Evolutionary conservation across 1,140 invertebrate genomes (phyloP), one percentile per base, ranked within the genome.

Genomic region (Zaprionus tsacasi): DNA sequence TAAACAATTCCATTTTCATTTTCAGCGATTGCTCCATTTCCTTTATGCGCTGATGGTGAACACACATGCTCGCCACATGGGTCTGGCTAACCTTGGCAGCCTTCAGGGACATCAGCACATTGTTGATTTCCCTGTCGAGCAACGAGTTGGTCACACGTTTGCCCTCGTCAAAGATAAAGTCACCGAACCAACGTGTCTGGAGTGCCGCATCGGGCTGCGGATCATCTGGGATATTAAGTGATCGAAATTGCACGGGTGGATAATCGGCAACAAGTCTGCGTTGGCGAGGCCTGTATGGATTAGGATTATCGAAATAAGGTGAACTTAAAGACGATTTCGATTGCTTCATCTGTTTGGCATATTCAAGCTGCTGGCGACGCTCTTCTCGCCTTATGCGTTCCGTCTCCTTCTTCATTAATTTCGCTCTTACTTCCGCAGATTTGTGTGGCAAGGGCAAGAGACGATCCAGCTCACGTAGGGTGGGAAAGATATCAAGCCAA

Each of bases 401-500:
- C 0, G 33, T 48, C 21, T 58, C 57, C 3, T 48, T 27, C 7
- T 45, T 54, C 3, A 64, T 43, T 10, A 43, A 10, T 15, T 68
- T 63, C 21, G 15, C n/a, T 10, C 69, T 58, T 0, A 43, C 50
- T 25, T 33, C 52, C 1, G 57, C 58, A 3, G 72, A 63, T n/a
- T 11, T 54, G 56, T 87, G 65, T 0, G 69, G 75, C 38, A 79
- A n/a, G 0, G 90, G 90, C 0, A 91, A 50, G 35, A 91, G 57
- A 11, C 70, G 80, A 50, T 91, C 90, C 50, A 91, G 66, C 15
- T 89, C 76, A 2, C 40, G 55, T 6, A 91, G 50, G 15, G 90
- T 87, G 30, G 86, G 78, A 11, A 54, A 11, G 7, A 91, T 55
- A 48, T 91, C 90, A 43, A 91, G 35, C 63, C 86, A 82, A 52